These are phyloP conservation scores for Meloidogyne floridensis DNA, from an alignment of 1,140 invertebrate genomes.

Conservation along the genomic window DNA sequence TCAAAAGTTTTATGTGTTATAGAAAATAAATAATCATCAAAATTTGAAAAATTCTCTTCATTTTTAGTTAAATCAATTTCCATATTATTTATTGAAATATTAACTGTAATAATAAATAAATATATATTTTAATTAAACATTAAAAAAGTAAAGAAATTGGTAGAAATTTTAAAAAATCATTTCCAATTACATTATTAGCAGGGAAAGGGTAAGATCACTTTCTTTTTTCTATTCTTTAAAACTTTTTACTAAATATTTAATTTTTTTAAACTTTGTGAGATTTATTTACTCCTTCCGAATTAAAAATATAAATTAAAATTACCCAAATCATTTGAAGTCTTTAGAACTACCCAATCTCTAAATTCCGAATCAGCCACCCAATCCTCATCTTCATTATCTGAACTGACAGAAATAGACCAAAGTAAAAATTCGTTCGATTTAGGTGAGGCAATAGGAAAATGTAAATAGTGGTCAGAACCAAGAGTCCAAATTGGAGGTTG, in stretches of 20 bases:
- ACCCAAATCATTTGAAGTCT: constrained; percentile 32
- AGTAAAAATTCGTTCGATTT: constrained; percentile 36
- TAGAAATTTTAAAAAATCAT: too few relatives aligned
- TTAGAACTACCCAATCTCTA: constrained; percentile 46
- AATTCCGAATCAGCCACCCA: background rate
- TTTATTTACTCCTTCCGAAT: too few relatives aligned
- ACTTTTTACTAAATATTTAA: too few relatives aligned
- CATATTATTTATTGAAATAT: background rate
- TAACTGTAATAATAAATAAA: too few relatives aligned
- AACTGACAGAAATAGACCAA: constrained; percentile 40
- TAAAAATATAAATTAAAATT: too few relatives aligned
- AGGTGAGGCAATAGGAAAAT: constrained; percentile 30
- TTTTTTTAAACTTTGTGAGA: too few relatives aligned
- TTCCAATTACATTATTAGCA: too few relatives aligned
- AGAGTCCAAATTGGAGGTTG: constrained; percentile 42
- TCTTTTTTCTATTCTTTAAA: too few relatives aligned
- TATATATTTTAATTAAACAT: too few relatives aligned
- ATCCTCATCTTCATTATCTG: constrained; percentile 40
- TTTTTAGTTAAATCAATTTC: constrained; percentile 22
- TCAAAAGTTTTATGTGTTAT: constrained; percentile 54
- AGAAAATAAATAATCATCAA: constrained; percentile 21
- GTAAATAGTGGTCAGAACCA: constrained; percentile 38
- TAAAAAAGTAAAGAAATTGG: too few relatives aligned
- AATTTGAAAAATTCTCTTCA: constrained; percentile 12
- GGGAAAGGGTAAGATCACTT: too few relatives aligned